Base-by-base conservation (phyloP, 2,113 vertebrate genomes). In the Platysternon megacephalum region DNA sequence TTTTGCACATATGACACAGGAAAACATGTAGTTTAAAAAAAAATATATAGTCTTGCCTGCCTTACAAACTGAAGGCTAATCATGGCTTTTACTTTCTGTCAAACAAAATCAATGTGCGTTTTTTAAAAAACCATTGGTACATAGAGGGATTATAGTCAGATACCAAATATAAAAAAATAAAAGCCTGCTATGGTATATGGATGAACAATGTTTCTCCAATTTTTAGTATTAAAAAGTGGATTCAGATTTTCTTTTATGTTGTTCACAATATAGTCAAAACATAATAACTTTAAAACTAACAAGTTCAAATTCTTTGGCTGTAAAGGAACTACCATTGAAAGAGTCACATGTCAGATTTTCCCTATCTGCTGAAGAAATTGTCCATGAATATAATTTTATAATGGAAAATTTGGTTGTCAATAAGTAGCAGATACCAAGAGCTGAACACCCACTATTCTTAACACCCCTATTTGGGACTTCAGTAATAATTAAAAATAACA, bases 251-350 rank as follows among this genome's bases (percentile, higher is more conserved):
- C 85, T 80, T 87, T 87, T 82, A 44, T 84, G 11, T 44, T 44
- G 11, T 44, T 44, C 24, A 68, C n/a, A 68, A 68, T 68, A n/a
- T 68, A 21, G 19, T 21, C 4, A 6, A 68, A 68, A 68, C 35
- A 35, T 68, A 14, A 35, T 35, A 9, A 26, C 39, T 76, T 76
- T 74, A 24, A 24, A 44, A 10, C 65, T 19, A 72, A 72, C 21
- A 39, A n/a, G 16, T 39, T 74, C 39, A 74, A 74, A 39, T 42
- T 61, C 51, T 79, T 85, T 91, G 29, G 3, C 46, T 93, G 17
- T 82, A 35, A 72, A 94, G 92, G 80, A 81, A 42, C 80, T 87
- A 52, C 85, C 55, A 35, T 85, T 94, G n/a, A 86, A 97, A 90
- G 72, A 88, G 35, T 44, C 2, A 56, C 22, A 26, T 79, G 81